Evolutionary conservation across 2,888 invertebrate species (phyloP).

Genomic region (Ptilodon capucinus): DNA sequence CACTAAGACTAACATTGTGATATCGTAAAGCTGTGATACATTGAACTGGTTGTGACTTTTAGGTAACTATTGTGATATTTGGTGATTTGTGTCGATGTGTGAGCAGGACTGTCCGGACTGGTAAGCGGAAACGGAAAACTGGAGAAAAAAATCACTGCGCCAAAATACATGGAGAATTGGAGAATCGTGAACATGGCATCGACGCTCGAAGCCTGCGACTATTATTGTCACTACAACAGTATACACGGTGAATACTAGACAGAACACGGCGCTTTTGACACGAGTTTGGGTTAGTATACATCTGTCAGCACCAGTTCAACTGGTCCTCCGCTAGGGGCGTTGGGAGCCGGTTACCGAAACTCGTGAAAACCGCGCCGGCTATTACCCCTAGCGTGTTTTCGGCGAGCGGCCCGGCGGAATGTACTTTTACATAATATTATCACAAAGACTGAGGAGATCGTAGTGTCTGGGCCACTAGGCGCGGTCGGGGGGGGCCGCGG

Average conservation of each 20-base stretch:
- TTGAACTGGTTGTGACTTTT: conserved; percentile 76
- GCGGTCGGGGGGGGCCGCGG: conserved; percentile 54
- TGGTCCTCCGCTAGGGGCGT: neutral
- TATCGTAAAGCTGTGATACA: conserved; percentile 79
- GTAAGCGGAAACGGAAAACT: conserved; percentile 42
- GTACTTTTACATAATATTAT: conserved; percentile 75
- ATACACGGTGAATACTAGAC: conserved; percentile 38
- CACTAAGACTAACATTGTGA: conserved; percentile 64
- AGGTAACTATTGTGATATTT: conserved; percentile 82
- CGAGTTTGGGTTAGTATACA: conserved; percentile 4
- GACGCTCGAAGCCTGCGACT: conserved; percentile 48
- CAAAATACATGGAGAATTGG: conserved; percentile 23
- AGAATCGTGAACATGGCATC: conserved; percentile 21
- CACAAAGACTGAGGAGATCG: conserved; percentile 72
- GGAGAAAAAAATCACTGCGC: conserved; percentile 33
- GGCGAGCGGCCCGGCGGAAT: conserved; percentile 59
- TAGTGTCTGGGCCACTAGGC: conserved; percentile 41
- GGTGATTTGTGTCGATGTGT: conserved; percentile 53
- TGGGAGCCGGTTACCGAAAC: neutral
- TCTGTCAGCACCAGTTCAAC: neutral
- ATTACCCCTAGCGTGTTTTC: conserved; percentile 30
- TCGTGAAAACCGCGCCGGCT: conserved; percentile 32
- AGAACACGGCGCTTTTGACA: conserved; percentile 12
- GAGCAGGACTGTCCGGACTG: conserved; percentile 38
- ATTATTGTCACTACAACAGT: conserved; percentile 74